Conservation (phyloP, 2,888 invertebrate species). For the Microdon myrmicae region DNA sequence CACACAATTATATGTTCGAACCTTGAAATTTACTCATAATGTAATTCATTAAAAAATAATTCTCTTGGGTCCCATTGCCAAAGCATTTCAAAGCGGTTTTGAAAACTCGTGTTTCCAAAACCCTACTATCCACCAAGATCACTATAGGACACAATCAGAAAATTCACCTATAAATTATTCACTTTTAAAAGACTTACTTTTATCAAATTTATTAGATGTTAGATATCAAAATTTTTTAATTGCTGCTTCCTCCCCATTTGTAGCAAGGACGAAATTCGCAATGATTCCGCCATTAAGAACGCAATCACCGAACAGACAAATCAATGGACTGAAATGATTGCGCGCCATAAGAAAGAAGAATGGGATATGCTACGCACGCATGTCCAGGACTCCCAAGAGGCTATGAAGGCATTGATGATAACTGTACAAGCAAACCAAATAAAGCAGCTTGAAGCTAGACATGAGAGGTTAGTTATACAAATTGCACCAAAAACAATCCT, state of each 20-base stretch:
- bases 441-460: constrained; percentile 89
- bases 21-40: too few species aligned
- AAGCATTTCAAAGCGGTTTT: too few species aligned
- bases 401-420: constrained; percentile 81
- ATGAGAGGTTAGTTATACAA: constrained; percentile 70
- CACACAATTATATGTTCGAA: too few species aligned
- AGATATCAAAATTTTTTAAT: too few species aligned
- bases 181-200: too few species aligned
- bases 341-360: constrained; percentile 83
- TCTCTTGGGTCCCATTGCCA: too few species aligned
- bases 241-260: constrained; percentile 55
- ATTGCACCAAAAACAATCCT: not conserved
- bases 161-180: too few species aligned
- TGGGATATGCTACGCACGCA: constrained; percentile 84
- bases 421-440: constrained; percentile 84
- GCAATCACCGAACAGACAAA: constrained; percentile 92
- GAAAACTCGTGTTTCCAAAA: not conserved
- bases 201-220: too few species aligned
- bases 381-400: constrained; percentile 84
- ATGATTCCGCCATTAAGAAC: constrained; percentile 80
- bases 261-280: constrained; percentile 84
- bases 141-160: too few species aligned
- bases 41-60: too few species aligned
- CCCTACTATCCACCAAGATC: too few species aligned
- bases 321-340: constrained; percentile 93